A percentile compares a stretch with the other conserved stretches of the same genome.
Evolutionary conservation across 2,888 invertebrate species (phyloP).

Genomic region (Chalcosyrphus nemorum): DNA sequence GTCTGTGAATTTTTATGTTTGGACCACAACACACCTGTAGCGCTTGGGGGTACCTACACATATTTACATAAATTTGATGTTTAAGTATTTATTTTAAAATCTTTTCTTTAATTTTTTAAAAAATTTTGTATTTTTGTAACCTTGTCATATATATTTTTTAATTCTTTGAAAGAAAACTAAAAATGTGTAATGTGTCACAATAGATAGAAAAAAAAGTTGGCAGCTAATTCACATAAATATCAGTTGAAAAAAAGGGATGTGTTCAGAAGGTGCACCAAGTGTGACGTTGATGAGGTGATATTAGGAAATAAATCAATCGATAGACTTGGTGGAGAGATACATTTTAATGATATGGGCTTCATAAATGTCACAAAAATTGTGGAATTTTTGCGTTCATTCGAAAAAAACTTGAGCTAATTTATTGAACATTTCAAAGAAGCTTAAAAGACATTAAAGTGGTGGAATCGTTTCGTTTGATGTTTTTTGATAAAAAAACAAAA

Average conservation of each 20-base stretch:
- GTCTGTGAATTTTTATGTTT: constrained; percentile 7
- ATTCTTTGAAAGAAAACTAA: background rate
- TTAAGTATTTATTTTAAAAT: background rate
- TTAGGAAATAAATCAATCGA: constrained; percentile 56
- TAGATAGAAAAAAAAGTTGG: constrained; percentile 32
- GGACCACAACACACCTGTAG: constrained; percentile 52
- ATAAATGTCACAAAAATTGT: constrained; percentile 51
- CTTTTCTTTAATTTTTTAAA: background rate
- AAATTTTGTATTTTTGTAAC: constrained; percentile 29
- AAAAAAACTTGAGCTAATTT: constrained; percentile 32
- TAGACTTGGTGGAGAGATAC: background rate
- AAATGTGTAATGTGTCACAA: constrained; percentile 49
- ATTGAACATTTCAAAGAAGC: background rate
- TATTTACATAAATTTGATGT: constrained; percentile 27
- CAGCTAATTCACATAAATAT: constrained; percentile 31
- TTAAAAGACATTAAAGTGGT: constrained; percentile 2
- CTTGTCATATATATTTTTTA: constrained; percentile 45
- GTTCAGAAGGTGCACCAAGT: constrained; percentile 35
- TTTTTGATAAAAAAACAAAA: background rate
- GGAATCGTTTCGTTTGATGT: constrained; percentile 1
- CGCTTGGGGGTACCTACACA: background rate
- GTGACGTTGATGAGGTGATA: constrained; percentile 3
- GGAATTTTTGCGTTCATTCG: constrained; percentile 4
- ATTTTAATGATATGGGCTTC: constrained; percentile 31
- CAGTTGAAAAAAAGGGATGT: constrained; percentile 26